Base-by-base conservation (phyloP, 92 coral and sea anemone genomes). In the Muricea muricata region DNA sequence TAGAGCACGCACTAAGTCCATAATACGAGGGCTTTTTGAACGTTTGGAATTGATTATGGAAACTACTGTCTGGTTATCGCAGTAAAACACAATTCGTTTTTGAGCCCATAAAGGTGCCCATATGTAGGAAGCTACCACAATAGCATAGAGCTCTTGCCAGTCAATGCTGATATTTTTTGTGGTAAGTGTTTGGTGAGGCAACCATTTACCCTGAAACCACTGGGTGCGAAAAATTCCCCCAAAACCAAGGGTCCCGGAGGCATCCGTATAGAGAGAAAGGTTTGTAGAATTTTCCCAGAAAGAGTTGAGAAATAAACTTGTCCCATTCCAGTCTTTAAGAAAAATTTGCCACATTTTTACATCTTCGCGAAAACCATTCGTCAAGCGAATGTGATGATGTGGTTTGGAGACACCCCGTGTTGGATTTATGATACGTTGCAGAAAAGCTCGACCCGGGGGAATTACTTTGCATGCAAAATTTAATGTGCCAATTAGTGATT, bases 391-490 rank as follows among this genome's bases (percentile, higher is more conserved):
- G 85, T 90, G 93, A 70, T 86, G 85, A 58, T 88, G 88, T 65
- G 91, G 86, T 60, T 88, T 66, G 26, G 83, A 70, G 13, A 83
- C 79, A 10, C 87, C 87, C 55, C 86, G 66, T 18, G 93, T 89
- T 7, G 80, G 85, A 2, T 65, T n/a, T 21, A 89, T 90, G 31
- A 90, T 90, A 25, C 88, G 75, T 52, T 86, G 90, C 5, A 86
- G 50, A 60, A 86, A 86, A 5, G 93, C 75, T 20, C 90, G 37
- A 23, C 88, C 88, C 6, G 87, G 85, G 26, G 86, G 7, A 57
- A 90, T 71, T n/a, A 90, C 93, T 83, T 89, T 84, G 81, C 92
- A 88, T 7, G 88, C 91, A 35, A 85, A 90, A 41, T 88, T 88
- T 29, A 88, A 47, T 0, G 88, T 88, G 50, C 88, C 85, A 61